Base-by-base conservation (phyloP, 2,888 invertebrate species). In the Drosophila paranaensis region DNA sequence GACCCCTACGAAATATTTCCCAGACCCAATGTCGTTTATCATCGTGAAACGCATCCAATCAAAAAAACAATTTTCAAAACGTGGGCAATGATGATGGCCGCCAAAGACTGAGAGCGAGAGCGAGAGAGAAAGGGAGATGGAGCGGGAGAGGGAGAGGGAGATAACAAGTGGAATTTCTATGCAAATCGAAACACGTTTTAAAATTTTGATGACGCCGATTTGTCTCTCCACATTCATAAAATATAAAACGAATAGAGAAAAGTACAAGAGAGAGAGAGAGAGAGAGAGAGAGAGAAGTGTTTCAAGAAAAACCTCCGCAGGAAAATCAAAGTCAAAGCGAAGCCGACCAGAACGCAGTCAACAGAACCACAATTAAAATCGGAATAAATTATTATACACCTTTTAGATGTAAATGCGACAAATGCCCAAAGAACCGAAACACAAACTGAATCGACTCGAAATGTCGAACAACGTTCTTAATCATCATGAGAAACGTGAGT, bases 121-220 rank as follows among this genome's bases (percentile, higher is more conserved):
- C 14, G 33, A 20, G 35, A 20, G 51, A 20, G 11, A 27, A 2
- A 20, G 16, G n/a, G n/a, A n/a, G 39, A 14, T 6, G 40, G 8
- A n/a, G n/a, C n/a, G n/a, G 20, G 20, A 20, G 20, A 1, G 2
- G 5, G 27, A 2, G 60, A 65, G 55, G 45, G 72, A 67, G 78
- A 89, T 61, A 78, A 60, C 85, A 70, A 69, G 71, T 87, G 60
- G 61, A 60, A 75, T 89, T 85, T 70, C 62, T 85, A 84, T 84
- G 88, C 88, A 82, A 85, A 84, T 85, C 48, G 63, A 75, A 89
- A 80, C 75, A 63, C 63, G 91, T 83, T 89, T 89, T 80, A 53
- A 77, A 82, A 82, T 80, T 90, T 86, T 90, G 81, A 91, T 82
- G 92, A 90, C 91, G 91, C 92, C 91, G 92, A 91, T 91, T 91